A percentile compares a stretch with the other conserved stretches of the same genome.
phyloP scores from a whole-genome alignment of 1,140 invertebrate genomes.

The Hypothenemus hampei region DNA sequence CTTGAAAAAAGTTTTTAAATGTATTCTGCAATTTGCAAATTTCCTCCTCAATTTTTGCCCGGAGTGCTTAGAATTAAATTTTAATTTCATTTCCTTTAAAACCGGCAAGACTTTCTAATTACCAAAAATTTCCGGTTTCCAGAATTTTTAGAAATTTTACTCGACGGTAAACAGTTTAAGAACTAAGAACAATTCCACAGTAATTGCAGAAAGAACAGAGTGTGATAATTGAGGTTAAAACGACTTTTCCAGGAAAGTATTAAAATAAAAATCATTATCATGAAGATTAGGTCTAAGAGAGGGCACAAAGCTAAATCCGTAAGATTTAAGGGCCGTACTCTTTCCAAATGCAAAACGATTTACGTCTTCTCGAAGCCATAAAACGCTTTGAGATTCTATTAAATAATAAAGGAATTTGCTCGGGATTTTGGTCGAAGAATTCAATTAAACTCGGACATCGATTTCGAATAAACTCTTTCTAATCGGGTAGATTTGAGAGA shows the following conservation, averaged over 20 bases:
- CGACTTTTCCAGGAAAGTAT: no score
- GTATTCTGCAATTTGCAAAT: neutral
- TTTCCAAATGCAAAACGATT: neutral
- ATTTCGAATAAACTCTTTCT: no score
- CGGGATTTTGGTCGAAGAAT: neutral
- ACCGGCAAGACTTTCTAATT: neutral
- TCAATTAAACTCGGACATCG: slow-evolving; percentile 3
- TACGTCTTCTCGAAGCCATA: neutral
- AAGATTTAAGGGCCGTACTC: no score
- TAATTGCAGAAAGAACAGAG: no score
- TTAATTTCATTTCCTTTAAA: slow-evolving; percentile 3
- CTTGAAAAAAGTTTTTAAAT: neutral
- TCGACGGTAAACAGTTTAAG: no score
- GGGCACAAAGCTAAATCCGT: no score
- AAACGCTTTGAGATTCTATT: neutral
- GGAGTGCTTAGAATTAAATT: slow-evolving; percentile 13
- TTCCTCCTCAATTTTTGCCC: neutral
- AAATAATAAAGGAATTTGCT: neutral
- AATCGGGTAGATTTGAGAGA: no score
- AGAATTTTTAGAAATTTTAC: neutral
- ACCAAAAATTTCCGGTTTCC: neutral
- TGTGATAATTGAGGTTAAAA: no score
- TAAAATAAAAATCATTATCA: no score
- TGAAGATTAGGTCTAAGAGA: no score
- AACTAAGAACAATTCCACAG: no score